phyloP scores from a whole-genome alignment of 2,113 vertebrate genomes.

The Cheilinus undulatus region DNA sequence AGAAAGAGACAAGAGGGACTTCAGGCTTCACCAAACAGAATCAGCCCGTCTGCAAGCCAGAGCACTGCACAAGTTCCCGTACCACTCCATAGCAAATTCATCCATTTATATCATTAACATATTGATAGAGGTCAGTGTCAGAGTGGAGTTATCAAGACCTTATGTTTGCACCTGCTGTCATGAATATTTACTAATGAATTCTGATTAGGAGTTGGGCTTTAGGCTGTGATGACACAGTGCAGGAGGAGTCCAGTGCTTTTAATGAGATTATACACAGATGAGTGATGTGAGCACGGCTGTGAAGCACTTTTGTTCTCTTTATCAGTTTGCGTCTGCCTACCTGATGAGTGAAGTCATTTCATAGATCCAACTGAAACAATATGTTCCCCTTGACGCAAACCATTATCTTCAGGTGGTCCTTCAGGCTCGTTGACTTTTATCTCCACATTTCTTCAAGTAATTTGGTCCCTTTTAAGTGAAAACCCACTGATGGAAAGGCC shows the following conservation, averaged over 20 bases:
- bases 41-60: conserved; percentile 26
- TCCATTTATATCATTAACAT: conserved; percentile 69
- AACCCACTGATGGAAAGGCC: conserved; percentile 29
- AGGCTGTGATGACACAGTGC: conserved; percentile 31
- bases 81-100: conserved; percentile 41
- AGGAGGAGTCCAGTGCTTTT: conserved; percentile 19
- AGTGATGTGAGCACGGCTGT: conserved; percentile 9
- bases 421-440: conserved; percentile 63
- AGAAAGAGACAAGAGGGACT: conserved; percentile 25
- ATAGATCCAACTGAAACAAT: conserved; percentile 43
- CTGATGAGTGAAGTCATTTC: conserved; percentile 16
- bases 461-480: conserved; percentile 51
- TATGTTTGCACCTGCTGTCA: conserved; percentile 56
- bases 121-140: conserved; percentile 70
- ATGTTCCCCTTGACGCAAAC: conserved; percentile 57
- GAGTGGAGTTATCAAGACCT: conserved; percentile 66
- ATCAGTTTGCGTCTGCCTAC: conserved; percentile 17
- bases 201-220: conserved; percentile 40
- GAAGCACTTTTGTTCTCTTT: conserved; percentile 34
- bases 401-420: conserved; percentile 57
- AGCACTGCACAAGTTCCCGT: conserved; percentile 25
- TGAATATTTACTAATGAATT: conserved; percentile 69
- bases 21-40: conserved; percentile 23
- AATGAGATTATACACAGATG: conserved; percentile 40
- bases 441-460: conserved; percentile 45